These are phyloP conservation scores for Orthonevra nobilis DNA, from an alignment of 2,888 invertebrate genomes.

Conservation along the genomic window DNA sequence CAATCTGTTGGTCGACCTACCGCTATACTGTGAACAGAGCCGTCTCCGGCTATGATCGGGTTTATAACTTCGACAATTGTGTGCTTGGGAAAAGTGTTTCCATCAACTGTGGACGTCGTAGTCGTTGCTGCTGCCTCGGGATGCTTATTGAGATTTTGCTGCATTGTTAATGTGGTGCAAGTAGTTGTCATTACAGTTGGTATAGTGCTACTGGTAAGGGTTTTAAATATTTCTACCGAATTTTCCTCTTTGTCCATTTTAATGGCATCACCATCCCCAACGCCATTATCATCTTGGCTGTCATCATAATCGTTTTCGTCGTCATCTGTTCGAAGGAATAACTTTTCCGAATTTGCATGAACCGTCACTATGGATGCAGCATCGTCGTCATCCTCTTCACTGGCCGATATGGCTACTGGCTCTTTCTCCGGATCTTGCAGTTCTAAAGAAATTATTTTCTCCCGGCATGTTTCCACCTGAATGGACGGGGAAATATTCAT, in stretches of 20 bases:
- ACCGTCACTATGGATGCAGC: slow-evolving; percentile 81
- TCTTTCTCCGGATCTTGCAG: slow-evolving; percentile 82
- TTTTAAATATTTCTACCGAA: slow-evolving; percentile 52
- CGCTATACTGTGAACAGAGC: slow-evolving; percentile 78
- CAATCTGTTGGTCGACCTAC: slow-evolving; percentile 76
- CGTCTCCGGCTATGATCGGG: slow-evolving; percentile 79
- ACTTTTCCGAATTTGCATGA: slow-evolving; percentile 79
- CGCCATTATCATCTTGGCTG: slow-evolving; percentile 71
- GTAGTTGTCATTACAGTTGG: slow-evolving; percentile 54
- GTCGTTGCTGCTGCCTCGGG: slow-evolving; percentile 33
- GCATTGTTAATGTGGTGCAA: slow-evolving; percentile 74
- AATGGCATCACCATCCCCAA: slow-evolving; percentile 66
- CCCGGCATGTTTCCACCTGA: slow-evolving; percentile 93
- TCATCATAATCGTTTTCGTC: slow-evolving; percentile 45
- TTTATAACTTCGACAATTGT: slow-evolving; percentile 80
- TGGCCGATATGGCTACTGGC: slow-evolving; percentile 69
- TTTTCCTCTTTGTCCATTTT: slow-evolving; percentile 42
- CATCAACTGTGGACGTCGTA: slow-evolving; percentile 43
- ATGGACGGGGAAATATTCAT: slow-evolving; percentile 73
- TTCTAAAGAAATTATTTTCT: slow-evolving; percentile 94
- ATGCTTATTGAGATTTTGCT: slow-evolving; percentile 72
- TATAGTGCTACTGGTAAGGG: slow-evolving; percentile 23
- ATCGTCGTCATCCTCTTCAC: slow-evolving; percentile 82
- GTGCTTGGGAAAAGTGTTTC: slow-evolving; percentile 70
- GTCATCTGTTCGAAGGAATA: slow-evolving; percentile 77